Evolutionary conservation across 2,113 vertebrate genomes (phyloP).

Genomic region (Nothoprocta perdicaria): DNA sequence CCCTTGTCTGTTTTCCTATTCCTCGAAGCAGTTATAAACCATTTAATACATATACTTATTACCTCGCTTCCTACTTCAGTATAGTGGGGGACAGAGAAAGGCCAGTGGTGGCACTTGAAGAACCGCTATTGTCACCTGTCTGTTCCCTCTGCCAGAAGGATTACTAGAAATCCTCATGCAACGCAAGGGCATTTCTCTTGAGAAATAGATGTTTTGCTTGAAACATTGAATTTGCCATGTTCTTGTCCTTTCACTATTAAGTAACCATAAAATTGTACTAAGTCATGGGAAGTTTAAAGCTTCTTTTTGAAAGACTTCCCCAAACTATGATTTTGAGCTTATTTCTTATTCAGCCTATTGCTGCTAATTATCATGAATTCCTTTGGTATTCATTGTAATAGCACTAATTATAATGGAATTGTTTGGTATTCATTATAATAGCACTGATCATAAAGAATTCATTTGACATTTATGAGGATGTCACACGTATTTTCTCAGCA

Average conservation of each 20-base stretch:
- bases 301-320: not conserved
- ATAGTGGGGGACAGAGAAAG: not conserved
- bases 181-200: not conserved
- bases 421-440: constrained; percentile 59
- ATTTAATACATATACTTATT: not conserved
- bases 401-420: constrained; percentile 62
- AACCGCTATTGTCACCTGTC: not conserved
- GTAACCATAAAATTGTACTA: not conserved
- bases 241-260: not conserved
- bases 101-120: not conserved
- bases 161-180: not conserved
- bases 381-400: constrained; percentile 61
- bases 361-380: constrained; percentile 35
- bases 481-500: constrained; percentile 30
- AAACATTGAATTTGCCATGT: not conserved
- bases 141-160: not conserved
- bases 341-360: constrained; percentile 56
- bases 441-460: constrained; percentile 44
- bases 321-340: constrained; percentile 6
- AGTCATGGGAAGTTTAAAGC: not conserved
- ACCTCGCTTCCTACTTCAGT: not conserved
- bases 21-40: not conserved
- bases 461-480: constrained; percentile 15
- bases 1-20: not conserved
- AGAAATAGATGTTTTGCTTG: not conserved